These are phyloP conservation scores for Peromyscus eremicus DNA, from an alignment of 2,797 vertebrate genomes.

Conservation along the genomic window DNA sequence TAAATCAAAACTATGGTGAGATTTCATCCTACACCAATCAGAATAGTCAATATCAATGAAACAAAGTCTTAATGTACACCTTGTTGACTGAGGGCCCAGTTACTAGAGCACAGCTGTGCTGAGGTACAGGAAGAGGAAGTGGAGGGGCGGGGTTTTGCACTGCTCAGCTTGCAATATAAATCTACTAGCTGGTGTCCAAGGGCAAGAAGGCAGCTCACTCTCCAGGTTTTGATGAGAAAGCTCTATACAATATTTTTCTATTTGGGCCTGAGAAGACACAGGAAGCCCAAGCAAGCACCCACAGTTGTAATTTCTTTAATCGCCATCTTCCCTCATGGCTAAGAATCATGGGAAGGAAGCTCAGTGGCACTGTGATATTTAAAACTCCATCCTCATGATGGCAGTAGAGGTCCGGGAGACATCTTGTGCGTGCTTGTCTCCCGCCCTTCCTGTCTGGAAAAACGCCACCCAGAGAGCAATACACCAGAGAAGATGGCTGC, in stretches of 20 bases:
- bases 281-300: not conserved
- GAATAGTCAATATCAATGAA: too few relatives aligned
- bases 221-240: not conserved
- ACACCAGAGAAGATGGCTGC: not conserved
- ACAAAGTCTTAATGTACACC: not conserved
- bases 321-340: not conserved
- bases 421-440: fast-evolving
- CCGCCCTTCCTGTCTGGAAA: not conserved
- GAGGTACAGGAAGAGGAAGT: not conserved
- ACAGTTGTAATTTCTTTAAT: not conserved
- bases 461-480: not conserved
- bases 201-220: not conserved
- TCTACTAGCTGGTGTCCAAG: not conserved
- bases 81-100: not conserved
- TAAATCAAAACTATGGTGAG: too few relatives aligned
- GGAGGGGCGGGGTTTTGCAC: too few relatives aligned
- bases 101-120: too few relatives aligned
- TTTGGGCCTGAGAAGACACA: not conserved
- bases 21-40: too few relatives aligned
- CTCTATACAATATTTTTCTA: not conserved
- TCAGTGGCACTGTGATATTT: not conserved
- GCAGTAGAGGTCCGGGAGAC: not conserved
- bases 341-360: not conserved
- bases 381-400: not conserved
- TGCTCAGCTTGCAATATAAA: not conserved